phyloP scores from a whole-genome alignment of 2,888 invertebrate species.

The Linnaemya vulpina region DNA sequence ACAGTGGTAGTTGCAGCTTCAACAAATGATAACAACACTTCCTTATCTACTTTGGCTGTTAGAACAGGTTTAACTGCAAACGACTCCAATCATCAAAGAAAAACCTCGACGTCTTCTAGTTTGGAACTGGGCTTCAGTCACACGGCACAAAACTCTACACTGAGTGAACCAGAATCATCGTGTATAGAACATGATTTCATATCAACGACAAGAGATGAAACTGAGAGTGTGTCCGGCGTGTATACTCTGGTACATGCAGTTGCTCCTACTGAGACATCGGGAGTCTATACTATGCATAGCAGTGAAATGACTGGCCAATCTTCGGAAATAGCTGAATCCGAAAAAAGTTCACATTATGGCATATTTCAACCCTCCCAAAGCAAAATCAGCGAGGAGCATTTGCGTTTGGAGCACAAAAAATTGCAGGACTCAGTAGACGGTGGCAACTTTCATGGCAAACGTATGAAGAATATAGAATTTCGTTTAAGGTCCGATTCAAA shows the following conservation, averaged over 20 bases:
- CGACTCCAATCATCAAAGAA: slow-evolving; percentile 79
- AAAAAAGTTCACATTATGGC: slow-evolving; percentile 85
- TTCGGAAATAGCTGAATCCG: slow-evolving; percentile 85
- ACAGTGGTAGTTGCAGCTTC: slow-evolving; percentile 89
- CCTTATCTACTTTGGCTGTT: slow-evolving; percentile 75
- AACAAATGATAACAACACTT: slow-evolving; percentile 74
- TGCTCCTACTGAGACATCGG: slow-evolving; percentile 92
- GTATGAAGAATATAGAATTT: slow-evolving; percentile 84
- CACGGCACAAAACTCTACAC: slow-evolving; percentile 92
- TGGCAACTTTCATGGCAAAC: slow-evolving; percentile 76
- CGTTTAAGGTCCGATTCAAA: slow-evolving; percentile 90
- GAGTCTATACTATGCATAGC: slow-evolving; percentile 91
- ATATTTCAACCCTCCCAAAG: slow-evolving; percentile 84
- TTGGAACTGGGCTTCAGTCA: slow-evolving; percentile 93
- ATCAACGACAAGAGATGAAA: slow-evolving; percentile 79
- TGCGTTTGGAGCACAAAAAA: slow-evolving; percentile 75
- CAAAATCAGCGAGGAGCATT: slow-evolving; percentile 82
- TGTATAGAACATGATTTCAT: slow-evolving; percentile 86
- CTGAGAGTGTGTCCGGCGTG: slow-evolving; percentile 85
- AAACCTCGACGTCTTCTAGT: slow-evolving; percentile 90
- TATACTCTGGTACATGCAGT: slow-evolving; percentile 85
- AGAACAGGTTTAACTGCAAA: slow-evolving; percentile 74
- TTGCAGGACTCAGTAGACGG: slow-evolving; percentile 86
- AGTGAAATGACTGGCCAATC: slow-evolving; percentile 85
- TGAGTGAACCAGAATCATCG: slow-evolving; percentile 88